Percentiles rank a stretch among this genome's conserved stretches.
phyloP scores from a whole-genome alignment of 2,797 vertebrate species.

The Macrochelys suwanniensis region DNA sequence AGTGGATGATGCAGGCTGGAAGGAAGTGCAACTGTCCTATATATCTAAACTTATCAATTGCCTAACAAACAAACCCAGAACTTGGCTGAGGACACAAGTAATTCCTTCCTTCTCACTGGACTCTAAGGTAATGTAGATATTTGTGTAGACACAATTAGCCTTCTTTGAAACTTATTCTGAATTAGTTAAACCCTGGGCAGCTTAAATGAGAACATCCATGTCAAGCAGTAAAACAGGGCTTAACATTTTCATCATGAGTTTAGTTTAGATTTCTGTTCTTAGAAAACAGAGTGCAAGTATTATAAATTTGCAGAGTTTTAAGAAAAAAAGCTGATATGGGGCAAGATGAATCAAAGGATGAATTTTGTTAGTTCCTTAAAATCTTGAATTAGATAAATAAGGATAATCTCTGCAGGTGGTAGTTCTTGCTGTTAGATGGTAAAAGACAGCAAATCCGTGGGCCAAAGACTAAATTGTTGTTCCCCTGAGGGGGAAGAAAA shows the following conservation, averaged over 20 bases:
- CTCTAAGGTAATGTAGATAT: conserved; percentile 67
- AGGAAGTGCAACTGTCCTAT: conserved; percentile 26
- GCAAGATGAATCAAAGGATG: background rate
- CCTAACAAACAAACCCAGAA: conserved; percentile 20
- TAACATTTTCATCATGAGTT: background rate
- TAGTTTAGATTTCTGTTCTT: background rate
- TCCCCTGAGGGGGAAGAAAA: background rate
- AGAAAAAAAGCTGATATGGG: background rate
- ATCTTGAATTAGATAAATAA: background rate
- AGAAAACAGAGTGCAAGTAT: background rate
- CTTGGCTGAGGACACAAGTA: conserved; percentile 10
- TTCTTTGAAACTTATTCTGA: background rate
- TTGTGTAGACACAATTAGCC: conserved; percentile 39
- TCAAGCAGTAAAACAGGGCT: background rate
- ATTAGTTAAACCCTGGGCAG: background rate
- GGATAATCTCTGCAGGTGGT: background rate
- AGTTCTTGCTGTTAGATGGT: background rate
- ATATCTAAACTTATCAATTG: conserved; percentile 48
- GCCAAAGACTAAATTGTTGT: background rate
- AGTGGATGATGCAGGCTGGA: background rate
- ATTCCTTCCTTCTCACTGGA: background rate
- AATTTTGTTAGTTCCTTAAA: background rate
- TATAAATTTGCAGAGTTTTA: background rate
- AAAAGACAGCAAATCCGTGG: background rate
- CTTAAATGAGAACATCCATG: background rate